Base-by-base conservation (phyloP, 2,888 invertebrate genomes). In the Acrocera orbiculus region DNA sequence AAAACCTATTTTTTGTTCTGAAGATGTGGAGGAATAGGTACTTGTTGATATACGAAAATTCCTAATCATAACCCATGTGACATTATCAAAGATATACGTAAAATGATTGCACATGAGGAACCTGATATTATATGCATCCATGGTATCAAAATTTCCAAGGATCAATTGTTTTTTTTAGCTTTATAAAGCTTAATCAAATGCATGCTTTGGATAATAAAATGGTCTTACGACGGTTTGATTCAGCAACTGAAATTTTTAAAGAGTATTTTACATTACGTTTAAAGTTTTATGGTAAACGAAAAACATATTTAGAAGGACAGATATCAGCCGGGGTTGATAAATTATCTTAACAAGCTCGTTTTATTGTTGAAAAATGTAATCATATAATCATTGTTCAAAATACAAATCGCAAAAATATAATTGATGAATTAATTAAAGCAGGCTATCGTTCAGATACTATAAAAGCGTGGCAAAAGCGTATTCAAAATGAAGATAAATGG, bases 281-380 rank as follows among this genome's bases (percentile, higher is more conserved):
- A 37, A 72, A 73, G 17, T 76, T 70, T 55, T 99, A 99, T 58
- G 59, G 58, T 2, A 81, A 80, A 38, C 73, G 98, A 27, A 95
- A 95, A 58, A 77, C 77, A 9, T 95, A 80, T 55, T 54, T 96
- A 32, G 78, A 86, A 42, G 95, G 95, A 0, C 78, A 85, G 56
- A 55, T 99, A 34, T 71, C 81, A 40, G 95, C 96, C 0, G 93
- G 96, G 52, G 77, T 87, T 0, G 69, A 73, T 27, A 85, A 81
- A 52, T 65, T 98, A 2, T 73, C 78, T 32, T 92, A 95, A 61
- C 90, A 95, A 54, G 92, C 90, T 0, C 66, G 89, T 35, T 99
- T 98, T 59, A 96, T 98, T 38, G 52, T 87, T 35, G 95, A 96
- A 59, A 98, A 98, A 59, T 96, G 96, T 51, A 87, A 87, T 47